Conservation (phyloP, 2,113 vertebrate species). For the Phalacrocorax brasilianus region DNA sequence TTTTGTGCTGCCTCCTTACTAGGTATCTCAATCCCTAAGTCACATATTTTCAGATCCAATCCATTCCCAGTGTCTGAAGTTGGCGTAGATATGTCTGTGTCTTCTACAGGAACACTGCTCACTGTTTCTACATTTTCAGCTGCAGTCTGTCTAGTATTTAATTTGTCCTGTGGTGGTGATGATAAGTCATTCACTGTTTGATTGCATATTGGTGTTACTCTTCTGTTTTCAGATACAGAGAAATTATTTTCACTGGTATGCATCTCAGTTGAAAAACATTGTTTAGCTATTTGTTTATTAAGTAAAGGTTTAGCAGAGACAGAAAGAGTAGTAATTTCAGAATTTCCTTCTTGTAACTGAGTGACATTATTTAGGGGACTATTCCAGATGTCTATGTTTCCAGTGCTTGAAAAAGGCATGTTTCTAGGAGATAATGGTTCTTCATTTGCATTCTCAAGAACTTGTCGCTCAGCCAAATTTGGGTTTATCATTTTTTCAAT, state of each 20-base stretch:
- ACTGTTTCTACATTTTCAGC: neutral
- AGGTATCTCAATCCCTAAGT: neutral
- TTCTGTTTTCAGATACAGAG: conserved; percentile 43
- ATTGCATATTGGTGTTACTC: neutral
- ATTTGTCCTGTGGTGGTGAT: conserved; percentile 13
- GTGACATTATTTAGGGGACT: neutral
- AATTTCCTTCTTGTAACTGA: neutral
- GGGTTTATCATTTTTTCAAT: neutral
- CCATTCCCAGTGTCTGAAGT: conserved; percentile 47
- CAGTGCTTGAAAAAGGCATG: neutral
- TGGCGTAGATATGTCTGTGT: conserved; percentile 8
- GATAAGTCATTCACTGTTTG: conserved; percentile 58
- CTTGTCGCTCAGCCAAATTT: neutral
- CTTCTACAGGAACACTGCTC: conserved; percentile 43
- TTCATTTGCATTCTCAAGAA: neutral
- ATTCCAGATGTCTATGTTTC: conserved; percentile 40
- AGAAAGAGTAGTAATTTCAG: neutral
- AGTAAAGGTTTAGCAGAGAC: neutral
- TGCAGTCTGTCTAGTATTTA: neutral
- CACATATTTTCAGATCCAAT: conserved; percentile 49
- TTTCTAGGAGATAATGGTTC: neutral
- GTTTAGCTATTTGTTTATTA: neutral
- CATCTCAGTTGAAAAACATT: neutral
- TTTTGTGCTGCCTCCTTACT: conserved; percentile 3
- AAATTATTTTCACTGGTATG: conserved; percentile 16